These are phyloP conservation scores for Bombus confusus DNA, from an alignment of 1,140 invertebrate species.

Conservation along the genomic window DNA sequence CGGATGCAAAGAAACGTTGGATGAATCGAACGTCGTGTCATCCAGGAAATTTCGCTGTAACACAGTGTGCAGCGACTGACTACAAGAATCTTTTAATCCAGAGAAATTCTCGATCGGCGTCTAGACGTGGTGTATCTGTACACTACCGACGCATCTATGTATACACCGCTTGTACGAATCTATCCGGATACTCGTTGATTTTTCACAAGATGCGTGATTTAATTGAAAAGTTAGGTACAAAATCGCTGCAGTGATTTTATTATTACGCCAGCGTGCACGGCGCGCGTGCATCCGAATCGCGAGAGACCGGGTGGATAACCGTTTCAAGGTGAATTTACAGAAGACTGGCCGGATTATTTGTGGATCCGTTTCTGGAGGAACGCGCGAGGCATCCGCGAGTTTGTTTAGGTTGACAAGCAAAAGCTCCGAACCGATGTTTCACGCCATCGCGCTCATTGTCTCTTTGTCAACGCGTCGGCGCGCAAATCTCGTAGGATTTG, in stretches of 20 bases:
- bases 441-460: not conserved
- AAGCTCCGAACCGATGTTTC: not conserved
- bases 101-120: not conserved
- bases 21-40: not conserved
- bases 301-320: constrained; percentile 32
- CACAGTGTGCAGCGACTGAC: not conserved
- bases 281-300: not conserved
- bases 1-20: not conserved
- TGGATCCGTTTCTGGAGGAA: constrained; percentile 56
- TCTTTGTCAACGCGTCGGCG: not conserved
- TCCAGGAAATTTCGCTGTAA: not conserved
- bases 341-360: constrained; percentile 66
- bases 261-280: not conserved
- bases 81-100: not conserved
- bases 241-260: not conserved
- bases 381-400: not conserved
- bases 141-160: too few species aligned
- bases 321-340: constrained; percentile 73
- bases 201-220: too few species aligned
- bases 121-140: too few species aligned
- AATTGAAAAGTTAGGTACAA: not conserved
- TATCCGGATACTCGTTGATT: not conserved
- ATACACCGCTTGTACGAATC: not conserved
- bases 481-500: not conserved
- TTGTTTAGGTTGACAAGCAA: constrained; percentile 11